Conservation (phyloP, 2,888 invertebrate genomes). For the Rotaria magnacalcarata region DNA sequence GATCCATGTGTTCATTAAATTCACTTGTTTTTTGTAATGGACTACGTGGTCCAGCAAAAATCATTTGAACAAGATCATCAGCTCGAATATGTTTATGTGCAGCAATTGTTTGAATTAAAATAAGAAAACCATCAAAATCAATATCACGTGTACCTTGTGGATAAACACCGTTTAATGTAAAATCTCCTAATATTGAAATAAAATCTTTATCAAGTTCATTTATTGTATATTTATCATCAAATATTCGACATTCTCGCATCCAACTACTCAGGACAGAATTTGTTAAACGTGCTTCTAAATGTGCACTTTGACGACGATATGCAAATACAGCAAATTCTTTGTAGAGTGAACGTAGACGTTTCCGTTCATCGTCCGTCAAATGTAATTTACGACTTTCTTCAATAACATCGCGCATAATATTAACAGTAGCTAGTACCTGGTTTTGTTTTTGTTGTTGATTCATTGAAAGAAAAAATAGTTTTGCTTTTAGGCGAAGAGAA, state of each 20-base stretch:
- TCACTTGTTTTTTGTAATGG: slow-evolving; percentile 30
- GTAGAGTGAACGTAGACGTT: slow-evolving; percentile 10
- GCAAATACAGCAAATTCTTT: slow-evolving; percentile 34
- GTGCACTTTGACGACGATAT: slow-evolving; percentile 3
- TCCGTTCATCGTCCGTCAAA: slow-evolving; percentile 31
- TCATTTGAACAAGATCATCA: slow-evolving; percentile 27
- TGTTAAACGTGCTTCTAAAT: slow-evolving; percentile 28
- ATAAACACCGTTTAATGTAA: slow-evolving; percentile 23
- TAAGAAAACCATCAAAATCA: slow-evolving; percentile 35
- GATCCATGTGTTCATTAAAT: not conserved
- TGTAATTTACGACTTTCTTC: slow-evolving; percentile 35
- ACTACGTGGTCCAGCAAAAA: slow-evolving; percentile 32
- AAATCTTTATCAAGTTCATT: slow-evolving; percentile 37
- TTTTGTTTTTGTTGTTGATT: not conserved
- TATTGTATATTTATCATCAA: slow-evolving; percentile 32
- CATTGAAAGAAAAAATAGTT: too few relatives aligned
- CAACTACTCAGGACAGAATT: not conserved
- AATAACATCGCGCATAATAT: slow-evolving; percentile 4
- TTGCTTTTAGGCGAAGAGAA: too few relatives aligned
- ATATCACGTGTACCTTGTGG: slow-evolving; percentile 30
- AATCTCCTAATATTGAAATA: slow-evolving; percentile 33
- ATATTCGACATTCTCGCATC: slow-evolving; percentile 36
- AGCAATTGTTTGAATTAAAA: slow-evolving; percentile 17
- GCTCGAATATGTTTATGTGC: slow-evolving; percentile 24
- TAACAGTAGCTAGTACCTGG: not conserved